Percentiles rank a stretch among this genome's conserved stretches.
Conservation (phyloP, 2,888 invertebrate species). For the Drosophila melanocephala region DNA sequence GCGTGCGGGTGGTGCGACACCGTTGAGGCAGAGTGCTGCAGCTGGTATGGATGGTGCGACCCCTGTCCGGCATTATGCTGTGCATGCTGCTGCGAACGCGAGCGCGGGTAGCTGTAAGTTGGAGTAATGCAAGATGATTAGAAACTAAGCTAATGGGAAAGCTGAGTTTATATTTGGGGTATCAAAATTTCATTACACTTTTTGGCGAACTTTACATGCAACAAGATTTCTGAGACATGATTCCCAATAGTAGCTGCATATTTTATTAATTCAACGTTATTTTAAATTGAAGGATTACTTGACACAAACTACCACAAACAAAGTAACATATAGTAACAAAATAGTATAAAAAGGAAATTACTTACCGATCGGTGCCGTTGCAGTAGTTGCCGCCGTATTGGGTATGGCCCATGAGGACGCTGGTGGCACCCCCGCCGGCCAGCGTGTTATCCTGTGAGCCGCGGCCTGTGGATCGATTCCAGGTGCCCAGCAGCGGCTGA, state of each 20-base stretch:
- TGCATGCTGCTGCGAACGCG: constrained; percentile 75
- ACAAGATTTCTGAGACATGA: neutral
- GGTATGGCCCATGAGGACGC: constrained; percentile 86
- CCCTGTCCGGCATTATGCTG: constrained; percentile 67
- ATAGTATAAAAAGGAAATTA: neutral
- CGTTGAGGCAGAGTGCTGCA: constrained; percentile 76
- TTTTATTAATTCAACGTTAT: neutral
- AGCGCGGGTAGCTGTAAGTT: constrained; percentile 74
- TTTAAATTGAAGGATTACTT: neutral
- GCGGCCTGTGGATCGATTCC: constrained; percentile 87
- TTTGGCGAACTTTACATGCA: neutral
- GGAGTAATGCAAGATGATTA: neutral
- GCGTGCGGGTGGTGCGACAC: constrained; percentile 77
- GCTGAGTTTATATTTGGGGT: neutral
- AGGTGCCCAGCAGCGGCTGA: constrained; percentile 91
- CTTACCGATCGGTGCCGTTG: constrained; percentile 89
- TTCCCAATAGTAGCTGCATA: neutral
- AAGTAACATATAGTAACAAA: neutral
- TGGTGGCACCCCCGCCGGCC: constrained; percentile 83
- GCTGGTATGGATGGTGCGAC: constrained; percentile 70
- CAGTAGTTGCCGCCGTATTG: constrained; percentile 88
- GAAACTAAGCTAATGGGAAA: neutral
- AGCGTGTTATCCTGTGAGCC: constrained; percentile 86
- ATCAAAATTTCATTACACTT: neutral
- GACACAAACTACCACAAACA: neutral